phyloP scores from a whole-genome alignment of 1,140 invertebrate species.

The Lasioglossum baleicum region DNA sequence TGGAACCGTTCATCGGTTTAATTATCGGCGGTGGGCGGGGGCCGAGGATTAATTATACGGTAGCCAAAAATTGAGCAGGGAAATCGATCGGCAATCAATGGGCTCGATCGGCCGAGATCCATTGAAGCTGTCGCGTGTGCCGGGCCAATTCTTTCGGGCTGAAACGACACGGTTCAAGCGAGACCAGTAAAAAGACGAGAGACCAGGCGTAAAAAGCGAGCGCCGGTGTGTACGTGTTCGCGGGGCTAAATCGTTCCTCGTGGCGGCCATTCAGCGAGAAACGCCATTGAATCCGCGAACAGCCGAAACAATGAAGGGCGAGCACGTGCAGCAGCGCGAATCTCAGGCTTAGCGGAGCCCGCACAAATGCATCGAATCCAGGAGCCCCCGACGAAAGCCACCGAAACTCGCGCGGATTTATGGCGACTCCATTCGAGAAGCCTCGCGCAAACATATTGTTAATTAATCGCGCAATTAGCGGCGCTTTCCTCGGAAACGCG shows the following conservation, averaged over 20 bases:
- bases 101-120: background rate
- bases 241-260: slow-evolving; percentile 17
- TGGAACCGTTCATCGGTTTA: slow-evolving; percentile 12
- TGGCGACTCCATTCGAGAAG: background rate
- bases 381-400: background rate
- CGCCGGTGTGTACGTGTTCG: slow-evolving; percentile 15
- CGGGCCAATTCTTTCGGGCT: slow-evolving; percentile 7
- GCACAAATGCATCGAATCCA: background rate
- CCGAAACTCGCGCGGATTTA: background rate
- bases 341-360: background rate
- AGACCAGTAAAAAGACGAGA: background rate
- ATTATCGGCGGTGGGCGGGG: slow-evolving; percentile 5
- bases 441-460: slow-evolving; percentile 22
- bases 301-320: slow-evolving; percentile 34
- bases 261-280: slow-evolving; percentile 23
- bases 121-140: background rate
- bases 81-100: background rate
- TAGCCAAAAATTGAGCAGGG: background rate
- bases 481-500: background rate
- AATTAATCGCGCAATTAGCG: slow-evolving; percentile 54
- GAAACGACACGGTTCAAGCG: background rate
- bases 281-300: slow-evolving; percentile 2
- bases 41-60: slow-evolving; percentile 15
- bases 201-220: background rate
- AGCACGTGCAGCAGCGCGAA: background rate